Evolutionary conservation across 2,797 vertebrate species (phyloP).

Genomic region (Bryconaethiops microstoma): DNA sequence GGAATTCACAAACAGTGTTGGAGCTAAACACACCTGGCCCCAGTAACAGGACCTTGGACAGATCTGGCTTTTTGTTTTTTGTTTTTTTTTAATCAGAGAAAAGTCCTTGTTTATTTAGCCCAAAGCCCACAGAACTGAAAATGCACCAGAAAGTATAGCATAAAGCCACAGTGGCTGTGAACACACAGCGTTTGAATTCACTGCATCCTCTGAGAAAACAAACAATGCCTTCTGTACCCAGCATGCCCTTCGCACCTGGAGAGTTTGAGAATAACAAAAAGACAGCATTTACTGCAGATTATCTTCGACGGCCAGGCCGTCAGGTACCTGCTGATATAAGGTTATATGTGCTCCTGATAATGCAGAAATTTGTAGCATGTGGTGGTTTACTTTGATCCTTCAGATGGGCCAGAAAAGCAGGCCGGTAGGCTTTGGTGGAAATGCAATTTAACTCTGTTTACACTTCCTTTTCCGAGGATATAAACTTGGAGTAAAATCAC

Average conservation of each 20-base stretch:
- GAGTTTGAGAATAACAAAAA: constrained; percentile 19
- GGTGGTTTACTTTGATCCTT: background rate
- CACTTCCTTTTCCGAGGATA: background rate
- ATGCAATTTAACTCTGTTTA: background rate
- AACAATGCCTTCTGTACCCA: background rate
- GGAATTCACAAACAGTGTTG: background rate
- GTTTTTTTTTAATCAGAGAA: background rate
- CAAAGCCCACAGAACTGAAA: background rate
- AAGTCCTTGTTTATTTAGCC: background rate
- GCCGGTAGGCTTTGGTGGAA: background rate
- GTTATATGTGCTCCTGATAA: background rate
- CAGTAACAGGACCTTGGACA: background rate
- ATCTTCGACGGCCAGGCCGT: constrained; percentile 14
- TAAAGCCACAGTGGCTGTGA: background rate
- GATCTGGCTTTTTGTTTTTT: no score
- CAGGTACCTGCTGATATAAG: constrained; percentile 7
- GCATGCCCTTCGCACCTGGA: background rate
- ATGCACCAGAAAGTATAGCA: background rate
- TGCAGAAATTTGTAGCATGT: constrained; percentile 3
- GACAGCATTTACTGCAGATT: constrained; percentile 11
- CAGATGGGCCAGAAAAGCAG: background rate
- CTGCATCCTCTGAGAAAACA: constrained; percentile 11
- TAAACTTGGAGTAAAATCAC: no score
- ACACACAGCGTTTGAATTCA: background rate
- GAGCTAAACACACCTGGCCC: background rate